These are phyloP conservation scores for Chiloscyllium punctatum DNA, from an alignment of 2,797 vertebrate genomes.

Conservation along the genomic window DNA sequence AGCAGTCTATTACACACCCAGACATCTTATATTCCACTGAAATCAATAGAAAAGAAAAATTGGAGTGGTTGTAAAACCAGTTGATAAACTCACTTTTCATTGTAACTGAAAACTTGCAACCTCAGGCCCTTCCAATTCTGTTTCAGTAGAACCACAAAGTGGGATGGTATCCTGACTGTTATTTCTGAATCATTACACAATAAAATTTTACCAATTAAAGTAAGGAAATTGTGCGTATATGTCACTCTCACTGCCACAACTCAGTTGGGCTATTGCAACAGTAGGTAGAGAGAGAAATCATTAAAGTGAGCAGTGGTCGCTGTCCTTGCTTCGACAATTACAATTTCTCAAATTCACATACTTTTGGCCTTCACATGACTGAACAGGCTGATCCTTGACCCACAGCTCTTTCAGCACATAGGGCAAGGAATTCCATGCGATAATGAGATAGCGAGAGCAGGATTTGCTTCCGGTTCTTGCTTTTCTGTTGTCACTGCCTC, in stretches of 20 bases:
- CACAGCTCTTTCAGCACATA: too few relatives aligned
- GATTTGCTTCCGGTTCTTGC: too few relatives aligned
- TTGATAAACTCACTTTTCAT: not conserved
- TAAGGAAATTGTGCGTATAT: not conserved
- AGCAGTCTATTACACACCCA: not conserved
- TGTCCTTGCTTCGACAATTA: too few relatives aligned
- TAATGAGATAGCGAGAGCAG: too few relatives aligned
- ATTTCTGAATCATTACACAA: not conserved
- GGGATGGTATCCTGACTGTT: not conserved
- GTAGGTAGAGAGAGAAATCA: not conserved
- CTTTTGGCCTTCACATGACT: too few relatives aligned
- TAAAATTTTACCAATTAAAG: not conserved
- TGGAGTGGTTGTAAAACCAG: not conserved
- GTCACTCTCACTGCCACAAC: not conserved
- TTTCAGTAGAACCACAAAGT: not conserved
- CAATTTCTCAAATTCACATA: too few relatives aligned
- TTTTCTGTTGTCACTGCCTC: too few relatives aligned
- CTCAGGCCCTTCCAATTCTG: not conserved
- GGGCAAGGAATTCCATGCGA: too few relatives aligned
- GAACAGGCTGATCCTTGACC: too few relatives aligned
- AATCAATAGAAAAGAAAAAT: not conserved
- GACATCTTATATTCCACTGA: not conserved
- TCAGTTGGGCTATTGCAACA: not conserved
- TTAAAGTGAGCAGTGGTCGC: too few relatives aligned
- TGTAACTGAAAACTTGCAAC: not conserved